Conservation (phyloP, 2,888 invertebrate genomes). For the Melinaea menophilus region DNA sequence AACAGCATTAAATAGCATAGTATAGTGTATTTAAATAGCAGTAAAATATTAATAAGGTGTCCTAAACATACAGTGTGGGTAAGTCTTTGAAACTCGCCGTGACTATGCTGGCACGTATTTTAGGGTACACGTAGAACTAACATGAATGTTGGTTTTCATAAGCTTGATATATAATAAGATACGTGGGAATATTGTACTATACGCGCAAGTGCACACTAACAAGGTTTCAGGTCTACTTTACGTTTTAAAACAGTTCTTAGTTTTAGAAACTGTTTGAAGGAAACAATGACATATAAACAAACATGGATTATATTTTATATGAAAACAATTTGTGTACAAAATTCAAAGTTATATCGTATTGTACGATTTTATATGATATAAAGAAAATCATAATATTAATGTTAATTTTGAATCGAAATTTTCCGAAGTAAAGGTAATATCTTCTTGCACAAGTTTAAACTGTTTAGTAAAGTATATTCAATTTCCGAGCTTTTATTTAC, state of each 20-base stretch:
- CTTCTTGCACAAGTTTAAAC: too few relatives aligned
- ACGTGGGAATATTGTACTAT: slow-evolving; percentile 2
- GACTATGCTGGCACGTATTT: slow-evolving; percentile 14
- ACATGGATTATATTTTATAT: too few relatives aligned
- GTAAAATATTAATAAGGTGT: slow-evolving; percentile 38
- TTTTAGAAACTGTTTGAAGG: too few relatives aligned
- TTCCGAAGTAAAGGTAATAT: too few relatives aligned
- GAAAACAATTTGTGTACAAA: too few relatives aligned
- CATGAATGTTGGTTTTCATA: slow-evolving; percentile 12
- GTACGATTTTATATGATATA: too few relatives aligned
- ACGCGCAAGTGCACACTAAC: neutral
- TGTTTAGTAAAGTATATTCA: too few relatives aligned
- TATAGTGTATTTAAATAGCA: slow-evolving; percentile 45
- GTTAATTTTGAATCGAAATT: too few relatives aligned
- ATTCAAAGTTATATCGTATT: too few relatives aligned
- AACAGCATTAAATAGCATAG: slow-evolving; percentile 39
- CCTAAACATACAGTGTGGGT: slow-evolving; percentile 37
- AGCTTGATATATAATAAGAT: slow-evolving; percentile 8
- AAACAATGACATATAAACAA: too few relatives aligned
- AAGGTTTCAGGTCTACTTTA: neutral
- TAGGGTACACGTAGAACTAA: slow-evolving; percentile 14
- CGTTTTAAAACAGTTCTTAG: neutral
- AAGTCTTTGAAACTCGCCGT: slow-evolving; percentile 26
- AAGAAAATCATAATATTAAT: too few relatives aligned
- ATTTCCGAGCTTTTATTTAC: too few relatives aligned